Evolutionary conservation across 1,140 invertebrate genomes (phyloP).

Genomic region (Trichoplusia ni): DNA sequence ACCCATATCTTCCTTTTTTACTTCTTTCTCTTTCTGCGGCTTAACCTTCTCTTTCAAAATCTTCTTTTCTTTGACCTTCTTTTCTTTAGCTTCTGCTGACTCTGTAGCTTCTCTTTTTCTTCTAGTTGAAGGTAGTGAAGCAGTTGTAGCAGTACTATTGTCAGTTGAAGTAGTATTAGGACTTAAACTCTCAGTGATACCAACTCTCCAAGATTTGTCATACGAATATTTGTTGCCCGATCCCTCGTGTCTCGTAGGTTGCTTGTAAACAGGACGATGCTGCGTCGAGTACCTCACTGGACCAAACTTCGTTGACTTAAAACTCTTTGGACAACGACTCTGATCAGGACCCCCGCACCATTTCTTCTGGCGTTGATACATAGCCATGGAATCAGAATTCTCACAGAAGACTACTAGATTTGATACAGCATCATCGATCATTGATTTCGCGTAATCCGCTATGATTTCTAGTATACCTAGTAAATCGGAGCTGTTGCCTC

Average conservation of each 20-base stretch:
- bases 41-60: background rate
- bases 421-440: slow-evolving; percentile 42
- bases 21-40: background rate
- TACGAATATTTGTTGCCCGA: background rate
- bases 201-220: background rate
- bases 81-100: background rate
- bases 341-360: slow-evolving; percentile 17
- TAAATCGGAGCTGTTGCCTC: slow-evolving; percentile 31
- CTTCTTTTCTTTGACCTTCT: background rate
- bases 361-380: slow-evolving; percentile 38
- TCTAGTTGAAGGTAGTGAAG: slow-evolving; percentile 10
- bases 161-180: too few relatives aligned
- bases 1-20: slow-evolving; percentile 7
- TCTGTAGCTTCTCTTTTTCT: slow-evolving; percentile 27
- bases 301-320: slow-evolving; percentile 53
- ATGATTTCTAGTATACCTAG: slow-evolving; percentile 44
- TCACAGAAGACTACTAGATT: slow-evolving; percentile 58
- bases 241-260: slow-evolving; percentile 51
- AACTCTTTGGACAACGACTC: slow-evolving; percentile 33
- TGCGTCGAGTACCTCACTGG: slow-evolving; percentile 50
- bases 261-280: slow-evolving; percentile 47
- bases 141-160: background rate
- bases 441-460: slow-evolving; percentile 38
- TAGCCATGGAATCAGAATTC: slow-evolving; percentile 38
- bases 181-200: too few relatives aligned